Evolutionary conservation across 2,113 vertebrate species (phyloP), one percentile per base, ranked within the genome.

Genomic region (Hassar affinis): DNA sequence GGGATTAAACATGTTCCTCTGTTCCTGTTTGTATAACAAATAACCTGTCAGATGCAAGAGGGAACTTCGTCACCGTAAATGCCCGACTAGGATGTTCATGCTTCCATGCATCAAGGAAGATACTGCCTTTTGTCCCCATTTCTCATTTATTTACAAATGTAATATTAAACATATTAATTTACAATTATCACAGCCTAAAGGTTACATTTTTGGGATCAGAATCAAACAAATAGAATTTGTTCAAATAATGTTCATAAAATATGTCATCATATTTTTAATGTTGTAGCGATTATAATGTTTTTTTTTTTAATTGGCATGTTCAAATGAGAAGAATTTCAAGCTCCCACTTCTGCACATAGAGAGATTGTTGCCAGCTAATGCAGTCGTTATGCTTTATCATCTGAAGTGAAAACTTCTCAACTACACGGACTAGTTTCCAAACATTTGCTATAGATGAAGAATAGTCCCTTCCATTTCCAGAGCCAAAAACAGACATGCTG

Each of bases 21-120:
- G 71, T 83, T 87, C 77, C 81, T 86, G 87, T 86, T 85, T 87
- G 45, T 71, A 72, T 88, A 86, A 85, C 79, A 88, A 87, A 90
- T 56, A 79, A 85, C 78, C 83, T 82, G 80, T 86, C 78, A n/a
- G 74, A 86, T 66, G 66, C 42, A 12, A 61, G 57, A 56, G 52
- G 83, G 49, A 84, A 88, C 87, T 87, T 76, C 74, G 87, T 89
- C 85, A 87, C 83, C 75, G 82, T 59, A 85, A 85, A 87, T 85
- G 61, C 75, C 75, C 45, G 0, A 47, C 79, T 59, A 71, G 71
- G 54, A 81, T 80, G 51, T 52, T 80, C 75, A 80, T 81, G 27
- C 66, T 54, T 78, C 71, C 15, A 47, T 47, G 74, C 64, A 52
- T 35, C 38, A 84, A 52, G 78, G 54, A 72, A 61, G 25, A 49